Evolutionary conservation across 2,888 invertebrate genomes (phyloP), one percentile per base, ranked within the genome.

Genomic region (Hololepta plana): DNA sequence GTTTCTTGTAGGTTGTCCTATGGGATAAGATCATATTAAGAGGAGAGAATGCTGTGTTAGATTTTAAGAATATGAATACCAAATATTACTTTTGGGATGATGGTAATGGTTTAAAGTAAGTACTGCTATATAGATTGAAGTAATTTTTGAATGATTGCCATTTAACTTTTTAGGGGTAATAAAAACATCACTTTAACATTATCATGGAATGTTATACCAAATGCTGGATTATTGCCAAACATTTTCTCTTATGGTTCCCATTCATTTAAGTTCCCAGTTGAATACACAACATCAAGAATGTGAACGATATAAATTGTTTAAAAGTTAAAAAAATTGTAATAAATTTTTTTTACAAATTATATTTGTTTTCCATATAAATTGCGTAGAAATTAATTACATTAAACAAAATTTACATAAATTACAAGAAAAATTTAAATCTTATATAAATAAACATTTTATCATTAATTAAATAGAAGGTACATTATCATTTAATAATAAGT

Each of bases 1-100:
- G 8, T 28, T 26, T 17, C 15, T 47, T 47, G 2, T 36, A 66
- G 69, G 90, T 98, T 39, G 90, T 98, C 2, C 59, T 98, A 12
- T 98, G 98, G 98, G 98, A 98, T 54, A 95, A 95, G 61, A 96
- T 98, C 35, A 84, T 98, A 29, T 61, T 80, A 29, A 69, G 96
- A 44, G 91, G 88, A 27, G 90, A 96, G 53, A 85, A 88, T 60
- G 76, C 95, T n/a, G 61, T 80, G 6, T 55, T 98, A 32, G 84
- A 91, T 49, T 85, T 87, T 47, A 84, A 85, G 50, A 88, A 85
- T 46, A 77, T 88, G 67, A 87, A 93, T 53, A 87, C 91, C 2
- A 96, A 98, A 50, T 98, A 98, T 59, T 98, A 96, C 51, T 98
- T 98, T 62, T 91, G 93, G 87, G 98, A 98, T 64, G 96, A 96